A percentile compares a stretch with the other conserved stretches of the same genome.
Evolutionary conservation across 2,113 vertebrate species (phyloP).

Genomic region (Myotis davidii): DNA sequence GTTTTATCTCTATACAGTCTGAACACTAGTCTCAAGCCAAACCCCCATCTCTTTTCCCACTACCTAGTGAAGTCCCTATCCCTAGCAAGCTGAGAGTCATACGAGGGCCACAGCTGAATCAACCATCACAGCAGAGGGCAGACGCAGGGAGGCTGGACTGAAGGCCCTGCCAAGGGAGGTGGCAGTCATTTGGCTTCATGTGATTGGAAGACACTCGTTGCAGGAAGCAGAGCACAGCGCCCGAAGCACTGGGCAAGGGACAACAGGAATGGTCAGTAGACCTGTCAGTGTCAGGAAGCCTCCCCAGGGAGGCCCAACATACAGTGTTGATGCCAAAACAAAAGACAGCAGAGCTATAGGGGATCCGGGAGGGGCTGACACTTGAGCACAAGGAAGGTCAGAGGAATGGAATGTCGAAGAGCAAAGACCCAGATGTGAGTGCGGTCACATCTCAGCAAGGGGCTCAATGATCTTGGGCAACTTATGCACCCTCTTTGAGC

Average conservation of each 20-base stretch:
- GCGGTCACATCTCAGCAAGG: neutral
- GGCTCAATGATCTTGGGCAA: neutral
- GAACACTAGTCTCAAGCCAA: neutral
- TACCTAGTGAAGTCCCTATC: neutral
- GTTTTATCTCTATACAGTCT: neutral
- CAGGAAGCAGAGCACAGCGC: neutral
- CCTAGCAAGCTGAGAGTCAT: neutral
- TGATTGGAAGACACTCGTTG: neutral
- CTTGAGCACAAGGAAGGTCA: neutral
- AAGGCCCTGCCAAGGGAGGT: neutral
- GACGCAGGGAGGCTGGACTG: neutral
- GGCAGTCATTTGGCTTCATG: neutral
- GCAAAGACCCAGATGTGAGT: neutral
- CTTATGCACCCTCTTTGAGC: neutral
- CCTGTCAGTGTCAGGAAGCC: neutral
- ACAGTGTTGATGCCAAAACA: neutral
- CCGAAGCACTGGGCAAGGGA: neutral
- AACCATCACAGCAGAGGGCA: neutral
- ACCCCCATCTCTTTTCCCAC: neutral
- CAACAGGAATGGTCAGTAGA: neutral
- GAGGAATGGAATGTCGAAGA: neutral
- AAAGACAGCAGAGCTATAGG: neutral
- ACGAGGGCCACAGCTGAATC: neutral
- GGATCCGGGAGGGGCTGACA: fast-evolving
- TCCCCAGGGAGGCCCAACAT: neutral